phyloP scores from a whole-genome alignment of 1,140 invertebrate species.

The Drosophila tsacasi region DNA sequence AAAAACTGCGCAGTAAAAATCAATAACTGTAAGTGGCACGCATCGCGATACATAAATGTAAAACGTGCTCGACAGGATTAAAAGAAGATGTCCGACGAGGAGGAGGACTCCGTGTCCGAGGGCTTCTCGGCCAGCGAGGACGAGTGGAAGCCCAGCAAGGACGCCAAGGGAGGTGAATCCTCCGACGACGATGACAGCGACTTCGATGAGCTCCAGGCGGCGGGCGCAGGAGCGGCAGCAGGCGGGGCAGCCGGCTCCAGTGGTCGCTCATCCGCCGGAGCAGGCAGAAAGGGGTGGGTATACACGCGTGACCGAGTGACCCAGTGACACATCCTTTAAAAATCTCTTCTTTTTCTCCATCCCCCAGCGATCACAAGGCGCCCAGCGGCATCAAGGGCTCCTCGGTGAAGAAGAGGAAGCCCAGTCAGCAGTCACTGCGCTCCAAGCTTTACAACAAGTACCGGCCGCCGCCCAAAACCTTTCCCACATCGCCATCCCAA shows the following conservation, averaged over 20 bases:
- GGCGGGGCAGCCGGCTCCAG: constrained; percentile 38
- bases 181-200: constrained; percentile 83
- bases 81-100: constrained; percentile 79
- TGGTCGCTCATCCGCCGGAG: constrained; percentile 51
- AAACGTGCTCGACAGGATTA: constrained; percentile 35
- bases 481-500: constrained; percentile 56
- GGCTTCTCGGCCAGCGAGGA: constrained; percentile 83
- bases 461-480: constrained; percentile 79
- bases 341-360: background rate
- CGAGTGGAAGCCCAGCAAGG: constrained; percentile 79
- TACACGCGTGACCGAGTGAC: background rate
- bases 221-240: constrained; percentile 18
- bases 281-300: constrained; percentile 55
- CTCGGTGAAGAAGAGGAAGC: constrained; percentile 75
- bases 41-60: constrained; percentile 54
- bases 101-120: constrained; percentile 78
- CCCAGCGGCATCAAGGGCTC: constrained; percentile 68
- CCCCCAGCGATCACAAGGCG: constrained; percentile 58
- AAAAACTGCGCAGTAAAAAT: constrained; percentile 81
- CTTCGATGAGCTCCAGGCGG: constrained; percentile 59
- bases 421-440: constrained; percentile 75
- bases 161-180: constrained; percentile 73
- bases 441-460: constrained; percentile 83
- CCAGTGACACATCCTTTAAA: background rate
- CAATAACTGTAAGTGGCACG: constrained; percentile 79